phyloP scores from a whole-genome alignment of 2,797 vertebrate genomes.

The Lepus oiostolus region DNA sequence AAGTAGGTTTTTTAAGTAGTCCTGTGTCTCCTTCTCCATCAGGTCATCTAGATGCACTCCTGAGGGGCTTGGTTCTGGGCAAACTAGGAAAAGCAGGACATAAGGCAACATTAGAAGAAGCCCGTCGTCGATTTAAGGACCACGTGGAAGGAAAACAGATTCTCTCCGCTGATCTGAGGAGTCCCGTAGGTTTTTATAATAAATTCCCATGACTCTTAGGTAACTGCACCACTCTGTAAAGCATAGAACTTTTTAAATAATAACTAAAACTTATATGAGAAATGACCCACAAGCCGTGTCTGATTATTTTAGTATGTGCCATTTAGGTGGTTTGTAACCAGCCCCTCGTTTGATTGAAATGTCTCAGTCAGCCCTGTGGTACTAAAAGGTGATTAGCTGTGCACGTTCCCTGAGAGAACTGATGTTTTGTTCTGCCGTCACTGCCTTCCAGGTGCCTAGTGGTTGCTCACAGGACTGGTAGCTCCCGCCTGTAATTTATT shows the following conservation, averaged over 20 bases:
- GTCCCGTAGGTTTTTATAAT: slow-evolving; percentile 92
- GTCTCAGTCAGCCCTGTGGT: not conserved
- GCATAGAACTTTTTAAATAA: not conserved
- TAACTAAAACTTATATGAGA: slow-evolving; percentile 14
- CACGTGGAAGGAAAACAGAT: slow-evolving; percentile 95
- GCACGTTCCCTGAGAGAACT: not conserved
- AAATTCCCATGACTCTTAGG: slow-evolving; percentile 36
- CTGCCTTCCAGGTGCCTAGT: not conserved
- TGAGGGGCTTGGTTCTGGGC: slow-evolving; percentile 96
- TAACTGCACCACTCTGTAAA: not conserved
- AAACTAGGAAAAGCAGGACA: slow-evolving; percentile 98
- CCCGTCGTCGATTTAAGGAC: slow-evolving; percentile 96
- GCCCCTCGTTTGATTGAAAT: not conserved
- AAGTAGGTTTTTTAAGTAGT: not conserved
- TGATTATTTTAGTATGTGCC: not conserved
- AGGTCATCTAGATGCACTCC: slow-evolving; percentile 97
- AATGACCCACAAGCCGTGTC: not conserved
- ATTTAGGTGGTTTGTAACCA: not conserved
- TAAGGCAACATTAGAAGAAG: slow-evolving; percentile 97
- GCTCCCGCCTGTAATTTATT: not conserved
- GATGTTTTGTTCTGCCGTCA: not conserved
- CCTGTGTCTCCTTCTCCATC: not conserved
- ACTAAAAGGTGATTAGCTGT: not conserved
- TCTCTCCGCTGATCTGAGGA: slow-evolving; percentile 96
- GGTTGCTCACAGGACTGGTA: not conserved